Evolutionary conservation across 2,888 invertebrate genomes (phyloP), one percentile per base, ranked within the genome.

Genomic region (Philhelius pedissequus): DNA sequence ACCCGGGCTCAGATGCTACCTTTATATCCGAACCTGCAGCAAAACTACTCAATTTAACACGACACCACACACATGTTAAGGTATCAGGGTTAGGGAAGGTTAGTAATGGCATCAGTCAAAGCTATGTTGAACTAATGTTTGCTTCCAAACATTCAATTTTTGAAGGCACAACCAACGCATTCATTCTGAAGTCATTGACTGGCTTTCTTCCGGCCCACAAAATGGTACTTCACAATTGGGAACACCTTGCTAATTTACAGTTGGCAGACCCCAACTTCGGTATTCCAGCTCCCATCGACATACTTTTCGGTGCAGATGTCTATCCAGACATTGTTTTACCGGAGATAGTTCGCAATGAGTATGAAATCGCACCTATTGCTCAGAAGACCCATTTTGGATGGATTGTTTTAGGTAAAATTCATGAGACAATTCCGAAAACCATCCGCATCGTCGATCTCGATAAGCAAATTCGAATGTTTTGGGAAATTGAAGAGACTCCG

Each of bases 281-380:
- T 3, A 38, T 27, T 2, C 56, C 45, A 15, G 20, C 45, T 13
- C 56, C 30, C 7, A 56, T 70, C 7, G 56, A 70, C n/a, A 3
- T 70, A 11, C 15, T 70, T 1, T 13, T 56, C 27, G 70, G 70
- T 25, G 30, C 22, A 18, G 70, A 70, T n/a, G 70, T 70, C 11
- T 70, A 30, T 35, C n/a, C 45, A 1, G 70, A 70, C 5, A n/a
- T 56, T 2, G 45, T 70, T 1, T 38, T 45, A 15, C 69, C 56
- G 11, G 69, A 69, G 0, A 56, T 69, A 18, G 11, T 43, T 6
- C 11, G 56, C 11, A 27, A 22, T 3, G 58, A 56, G 25, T 9
- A 58, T n/a, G 4, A 6, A 20, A 35, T 48, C 8, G 45, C 56
- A 45, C 58, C 56, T 3, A 35, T 70, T 13, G 70, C 70, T 2